Base-by-base conservation (phyloP, 2,113 vertebrate genomes). In the Tachycineta bicolor region DNA sequence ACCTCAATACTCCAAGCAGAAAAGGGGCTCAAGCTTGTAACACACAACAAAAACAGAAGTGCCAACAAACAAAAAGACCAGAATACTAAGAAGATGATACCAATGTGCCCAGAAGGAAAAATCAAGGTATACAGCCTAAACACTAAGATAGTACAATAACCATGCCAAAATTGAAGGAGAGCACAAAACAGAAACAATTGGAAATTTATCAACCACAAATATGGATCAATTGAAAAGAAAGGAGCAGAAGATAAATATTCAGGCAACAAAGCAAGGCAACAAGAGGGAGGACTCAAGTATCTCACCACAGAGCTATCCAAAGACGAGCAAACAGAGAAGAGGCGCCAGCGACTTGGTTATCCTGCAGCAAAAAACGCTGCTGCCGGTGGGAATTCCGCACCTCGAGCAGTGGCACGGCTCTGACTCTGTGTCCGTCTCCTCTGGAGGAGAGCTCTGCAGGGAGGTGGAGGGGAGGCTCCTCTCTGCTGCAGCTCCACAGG, bases 311-410 rank as follows among this genome's bases (percentile, higher is more conserved):
- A 70, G 60, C 25, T 3, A 49, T 3, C 17, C 29, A 67, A 79
- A 55, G 11, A 20, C 0, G 0, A 62, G 8, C 14, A 26, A 56
- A n/a, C n/a, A 46, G 39, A 53, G 20, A 6, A 31, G 24, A 55
- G 50, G 29, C 1, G 0, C 17, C 43, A 31, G 28, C 12, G 44
- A 12, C 26, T 33, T 12, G 52, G 11, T 53, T 62, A 49, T 76
- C 22, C 47, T 13, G 63, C 71, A 46, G 41, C 39, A 49, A n/a
- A 21, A 47, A 17, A 41, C 59, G 12, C 25, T 49, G 47, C 62
- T 14, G 2, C 29, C 3, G 4, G 1, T 10, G 64, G 14, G n/a
- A 67, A 19, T 0, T 2, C 17, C 7, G 1, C 37, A 12, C 14
- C 2, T 5, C 13, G 6, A 29, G 62, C 47, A 16, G 24, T 0